Conservation (phyloP, 2,888 invertebrate species). For the Cephus rjabovi region DNA sequence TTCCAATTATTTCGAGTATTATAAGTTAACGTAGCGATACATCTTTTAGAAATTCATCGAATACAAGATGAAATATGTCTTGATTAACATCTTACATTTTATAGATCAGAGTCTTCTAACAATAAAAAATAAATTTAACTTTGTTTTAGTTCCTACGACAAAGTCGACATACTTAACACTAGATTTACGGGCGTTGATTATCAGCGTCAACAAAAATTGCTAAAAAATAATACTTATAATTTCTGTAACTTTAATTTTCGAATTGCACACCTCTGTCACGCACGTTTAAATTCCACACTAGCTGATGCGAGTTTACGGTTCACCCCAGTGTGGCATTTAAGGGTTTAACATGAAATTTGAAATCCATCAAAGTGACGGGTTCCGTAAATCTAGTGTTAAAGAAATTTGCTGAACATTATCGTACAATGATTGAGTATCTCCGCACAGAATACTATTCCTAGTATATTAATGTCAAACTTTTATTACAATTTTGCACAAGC, state of each 20-base stretch:
- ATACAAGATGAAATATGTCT: neutral
- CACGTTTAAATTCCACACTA: no score
- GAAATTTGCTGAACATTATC: neutral
- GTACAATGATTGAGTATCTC: neutral
- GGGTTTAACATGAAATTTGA: no score
- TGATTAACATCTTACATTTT: neutral
- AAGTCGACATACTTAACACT: neutral
- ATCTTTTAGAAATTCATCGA: neutral
- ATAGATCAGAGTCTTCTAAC: neutral
- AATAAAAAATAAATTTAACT: neutral
- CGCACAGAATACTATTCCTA: no score
- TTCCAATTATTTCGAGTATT: neutral
- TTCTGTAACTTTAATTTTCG: no score
- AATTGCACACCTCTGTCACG: no score
- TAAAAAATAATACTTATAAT: no score
- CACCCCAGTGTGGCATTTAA: no score
- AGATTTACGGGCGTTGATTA: no score
- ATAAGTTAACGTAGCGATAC: neutral
- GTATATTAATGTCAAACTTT: no score
- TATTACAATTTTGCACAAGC: neutral
- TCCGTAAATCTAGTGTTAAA: neutral
- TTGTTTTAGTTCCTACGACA: neutral
- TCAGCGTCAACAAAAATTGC: no score
- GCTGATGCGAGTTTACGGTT: no score
- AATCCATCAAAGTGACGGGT: no score